A percentile compares a stretch with the other conserved stretches of the same genome.
These are phyloP conservation scores for Syngnathoides biaculeatus DNA, from an alignment of 2,113 vertebrate genomes.

Conservation along the genomic window DNA sequence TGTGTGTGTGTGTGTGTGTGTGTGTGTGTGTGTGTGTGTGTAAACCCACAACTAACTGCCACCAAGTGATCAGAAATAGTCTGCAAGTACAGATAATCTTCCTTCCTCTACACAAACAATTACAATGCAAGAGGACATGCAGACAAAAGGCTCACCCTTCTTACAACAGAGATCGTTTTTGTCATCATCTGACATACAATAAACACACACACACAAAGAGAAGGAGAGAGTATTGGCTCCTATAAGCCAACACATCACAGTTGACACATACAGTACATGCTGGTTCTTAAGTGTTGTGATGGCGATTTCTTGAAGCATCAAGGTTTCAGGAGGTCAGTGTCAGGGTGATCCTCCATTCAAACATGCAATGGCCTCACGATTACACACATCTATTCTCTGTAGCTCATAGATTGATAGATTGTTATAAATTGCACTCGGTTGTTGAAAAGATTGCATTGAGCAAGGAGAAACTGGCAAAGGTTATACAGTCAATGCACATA, in stretches of 20 bases:
- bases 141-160: constrained; percentile 25
- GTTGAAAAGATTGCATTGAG: no score
- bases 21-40: not conserved
- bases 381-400: not conserved
- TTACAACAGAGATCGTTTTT: constrained; percentile 42
- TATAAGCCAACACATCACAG: constrained; percentile 17
- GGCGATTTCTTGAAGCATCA: constrained; percentile 2
- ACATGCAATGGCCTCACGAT: not conserved
- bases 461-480: no score
- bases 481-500: no score
- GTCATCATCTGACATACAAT: constrained; percentile 29
- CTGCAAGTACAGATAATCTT: constrained; percentile 35
- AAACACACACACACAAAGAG: constrained; percentile 17
- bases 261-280: not conserved
- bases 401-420: no score
- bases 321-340: constrained; percentile 3
- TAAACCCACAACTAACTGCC: not conserved
- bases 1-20: constrained; percentile 3
- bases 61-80: constrained; percentile 38
- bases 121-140: not conserved
- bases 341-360: not conserved
- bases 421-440: no score
- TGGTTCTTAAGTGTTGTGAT: not conserved
- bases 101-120: constrained; percentile 56
- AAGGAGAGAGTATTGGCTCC: constrained; percentile 22